Evolutionary conservation across 2,113 vertebrate genomes (phyloP).

Genomic region (Cinclus mexicanus): DNA sequence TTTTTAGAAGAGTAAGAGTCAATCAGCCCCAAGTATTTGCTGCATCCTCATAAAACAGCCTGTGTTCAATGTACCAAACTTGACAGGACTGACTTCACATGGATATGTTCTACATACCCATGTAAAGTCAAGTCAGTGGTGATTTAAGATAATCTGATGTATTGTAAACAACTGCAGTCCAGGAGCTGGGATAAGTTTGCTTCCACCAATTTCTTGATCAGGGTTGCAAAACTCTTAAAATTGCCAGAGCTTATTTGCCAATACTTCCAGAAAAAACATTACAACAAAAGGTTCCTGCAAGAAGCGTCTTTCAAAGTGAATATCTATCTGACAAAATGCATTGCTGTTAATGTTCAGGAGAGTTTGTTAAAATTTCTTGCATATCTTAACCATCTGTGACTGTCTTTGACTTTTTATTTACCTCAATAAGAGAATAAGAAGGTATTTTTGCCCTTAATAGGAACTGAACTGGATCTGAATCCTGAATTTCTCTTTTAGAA

Average conservation of each 20-base stretch:
- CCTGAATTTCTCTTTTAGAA: conserved; percentile 6
- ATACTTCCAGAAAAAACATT: conserved; percentile 10
- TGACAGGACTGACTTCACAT: background rate
- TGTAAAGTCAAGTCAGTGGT: background rate
- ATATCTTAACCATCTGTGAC: conserved; percentile 20
- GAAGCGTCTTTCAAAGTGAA: background rate
- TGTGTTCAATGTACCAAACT: background rate
- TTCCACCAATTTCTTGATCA: background rate
- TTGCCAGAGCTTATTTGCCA: conserved; percentile 18
- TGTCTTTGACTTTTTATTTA: conserved; percentile 13
- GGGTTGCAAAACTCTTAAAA: conserved; percentile 1
- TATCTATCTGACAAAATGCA: conserved; percentile 4
- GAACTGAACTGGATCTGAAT: conserved; percentile 21
- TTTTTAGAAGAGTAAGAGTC: background rate
- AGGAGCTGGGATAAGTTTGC: background rate
- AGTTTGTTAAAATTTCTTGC: conserved; percentile 7
- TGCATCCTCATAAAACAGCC: background rate
- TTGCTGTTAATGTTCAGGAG: conserved; percentile 12
- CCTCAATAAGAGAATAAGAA: background rate
- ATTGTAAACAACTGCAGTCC: background rate
- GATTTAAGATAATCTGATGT: background rate
- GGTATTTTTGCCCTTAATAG: conserved; percentile 16
- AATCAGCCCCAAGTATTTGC: background rate
- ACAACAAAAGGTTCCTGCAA: conserved; percentile 10
- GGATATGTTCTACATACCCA: background rate